Evolutionary conservation across 2,797 vertebrate genomes (phyloP).

Genomic region (Cercopithecus neglectus): DNA sequence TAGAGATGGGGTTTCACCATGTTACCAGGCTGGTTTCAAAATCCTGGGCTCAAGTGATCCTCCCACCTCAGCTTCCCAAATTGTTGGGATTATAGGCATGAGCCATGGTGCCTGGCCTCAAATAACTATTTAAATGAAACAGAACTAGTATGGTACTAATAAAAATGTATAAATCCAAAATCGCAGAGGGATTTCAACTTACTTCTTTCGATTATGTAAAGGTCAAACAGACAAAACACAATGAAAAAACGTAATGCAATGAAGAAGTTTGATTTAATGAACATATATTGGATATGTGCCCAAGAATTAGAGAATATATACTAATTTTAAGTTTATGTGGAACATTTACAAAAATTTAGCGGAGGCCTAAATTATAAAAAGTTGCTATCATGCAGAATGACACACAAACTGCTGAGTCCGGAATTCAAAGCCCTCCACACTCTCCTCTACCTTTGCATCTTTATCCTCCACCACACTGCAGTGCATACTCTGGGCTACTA

Average conservation of each 20-base stretch:
- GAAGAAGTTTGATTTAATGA: not conserved
- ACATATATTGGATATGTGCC: not conserved
- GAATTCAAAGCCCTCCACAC: not conserved
- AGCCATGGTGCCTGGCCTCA: too few relatives aligned
- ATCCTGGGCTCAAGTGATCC: too few relatives aligned
- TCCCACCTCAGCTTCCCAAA: too few relatives aligned
- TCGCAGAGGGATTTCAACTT: not conserved
- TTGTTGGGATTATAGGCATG: too few relatives aligned
- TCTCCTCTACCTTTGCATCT: not conserved
- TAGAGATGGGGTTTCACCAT: too few relatives aligned
- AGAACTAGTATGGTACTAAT: not conserved
- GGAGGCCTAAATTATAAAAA: not conserved
- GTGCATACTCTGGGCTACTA: not conserved
- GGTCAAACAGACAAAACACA: not conserved
- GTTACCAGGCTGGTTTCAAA: too few relatives aligned
- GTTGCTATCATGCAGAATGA: not conserved
- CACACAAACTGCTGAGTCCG: not conserved
- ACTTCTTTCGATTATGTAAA: not conserved
- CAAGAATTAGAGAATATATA: not conserved
- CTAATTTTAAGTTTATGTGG: not conserved
- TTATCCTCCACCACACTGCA: not conserved
- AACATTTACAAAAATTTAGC: not conserved
- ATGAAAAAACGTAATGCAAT: not conserved
- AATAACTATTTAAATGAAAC: too few relatives aligned
- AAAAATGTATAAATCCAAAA: not conserved